Evolutionary conservation across 2,888 invertebrate species (phyloP).

Genomic region (Acrobasis suavella): DNA sequence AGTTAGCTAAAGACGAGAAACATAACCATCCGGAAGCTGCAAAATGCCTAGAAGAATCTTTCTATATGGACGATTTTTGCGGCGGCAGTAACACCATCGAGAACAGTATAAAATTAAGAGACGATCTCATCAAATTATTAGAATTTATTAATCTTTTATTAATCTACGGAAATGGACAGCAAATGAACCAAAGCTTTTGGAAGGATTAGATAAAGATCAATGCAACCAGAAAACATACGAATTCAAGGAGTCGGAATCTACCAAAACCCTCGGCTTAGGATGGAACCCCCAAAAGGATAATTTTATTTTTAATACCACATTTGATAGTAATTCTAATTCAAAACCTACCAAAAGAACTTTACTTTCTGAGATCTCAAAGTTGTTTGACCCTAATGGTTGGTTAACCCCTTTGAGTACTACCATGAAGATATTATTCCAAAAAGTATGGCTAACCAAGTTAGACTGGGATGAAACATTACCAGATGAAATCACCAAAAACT

Average conservation of each 20-base stretch:
- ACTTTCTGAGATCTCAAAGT: too few species aligned
- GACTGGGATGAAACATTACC: conserved; percentile 18
- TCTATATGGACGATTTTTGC: conserved; percentile 4
- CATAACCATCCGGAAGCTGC: too few species aligned
- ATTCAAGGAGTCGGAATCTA: too few species aligned
- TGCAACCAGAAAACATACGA: too few species aligned
- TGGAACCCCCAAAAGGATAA: conserved; percentile 18
- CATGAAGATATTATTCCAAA: conserved; percentile 34
- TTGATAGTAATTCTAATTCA: conserved; percentile 18
- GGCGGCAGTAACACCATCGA: conserved; percentile 8
- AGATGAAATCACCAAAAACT: too few species aligned
- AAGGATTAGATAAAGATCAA: too few species aligned
- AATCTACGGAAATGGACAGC: conserved; percentile 24
- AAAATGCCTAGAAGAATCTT: too few species aligned
- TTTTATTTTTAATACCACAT: neutral
- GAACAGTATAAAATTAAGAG: conserved; percentile 13
- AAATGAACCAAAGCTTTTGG: too few species aligned
- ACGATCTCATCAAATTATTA: conserved; percentile 14
- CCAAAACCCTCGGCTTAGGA: conserved; percentile 18
- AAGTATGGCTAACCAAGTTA: conserved; percentile 27
- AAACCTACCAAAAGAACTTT: conserved; percentile 23
- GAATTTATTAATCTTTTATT: conserved; percentile 19
- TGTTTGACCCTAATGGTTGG: conserved; percentile 36
- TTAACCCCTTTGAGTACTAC: conserved; percentile 29
- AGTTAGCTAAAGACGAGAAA: conserved; percentile 26